Evolutionary conservation across 2,113 vertebrate genomes (phyloP).

Genomic region (Salminus brasiliensis): DNA sequence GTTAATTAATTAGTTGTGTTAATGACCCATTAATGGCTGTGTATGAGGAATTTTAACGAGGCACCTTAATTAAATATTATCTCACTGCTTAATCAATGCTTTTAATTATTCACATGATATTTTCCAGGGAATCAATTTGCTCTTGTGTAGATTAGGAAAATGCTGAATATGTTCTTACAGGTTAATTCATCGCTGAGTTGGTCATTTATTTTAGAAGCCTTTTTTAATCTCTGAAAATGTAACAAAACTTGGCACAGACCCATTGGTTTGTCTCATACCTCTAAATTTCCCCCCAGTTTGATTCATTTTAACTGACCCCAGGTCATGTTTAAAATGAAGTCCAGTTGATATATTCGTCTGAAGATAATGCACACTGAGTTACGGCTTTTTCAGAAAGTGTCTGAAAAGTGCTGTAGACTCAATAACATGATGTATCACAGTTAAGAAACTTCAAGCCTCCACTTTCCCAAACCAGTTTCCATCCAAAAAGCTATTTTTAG

Average conservation of each 20-base stretch:
- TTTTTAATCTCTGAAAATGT: constrained; percentile 67
- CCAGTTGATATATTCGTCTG: constrained; percentile 62
- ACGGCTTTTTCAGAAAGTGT: not conserved
- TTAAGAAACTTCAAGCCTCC: not conserved
- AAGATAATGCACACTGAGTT: constrained; percentile 52
- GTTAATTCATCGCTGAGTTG: constrained; percentile 69
- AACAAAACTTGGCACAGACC: constrained; percentile 66
- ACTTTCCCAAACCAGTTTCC: not conserved
- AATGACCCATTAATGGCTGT: constrained; percentile 76
- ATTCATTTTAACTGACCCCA: constrained; percentile 70
- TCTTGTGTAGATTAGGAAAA: constrained; percentile 56
- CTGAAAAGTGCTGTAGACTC: not conserved
- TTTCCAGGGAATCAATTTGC: constrained; percentile 74
- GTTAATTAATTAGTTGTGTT: constrained; percentile 81
- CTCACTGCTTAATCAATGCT: constrained; percentile 80
- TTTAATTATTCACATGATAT: constrained; percentile 82
- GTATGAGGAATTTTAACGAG: constrained; percentile 76
- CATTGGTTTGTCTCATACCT: constrained; percentile 59
- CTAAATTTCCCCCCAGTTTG: constrained; percentile 70
- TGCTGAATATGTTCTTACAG: constrained; percentile 61
- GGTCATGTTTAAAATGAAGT: constrained; percentile 68
- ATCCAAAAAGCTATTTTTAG: constrained; percentile 12
- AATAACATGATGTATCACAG: not conserved
- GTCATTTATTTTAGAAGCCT: constrained; percentile 70
- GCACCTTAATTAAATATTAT: constrained; percentile 83